Base-by-base conservation (phyloP, 1,140 invertebrate genomes). In the Drosophila auraria region DNA sequence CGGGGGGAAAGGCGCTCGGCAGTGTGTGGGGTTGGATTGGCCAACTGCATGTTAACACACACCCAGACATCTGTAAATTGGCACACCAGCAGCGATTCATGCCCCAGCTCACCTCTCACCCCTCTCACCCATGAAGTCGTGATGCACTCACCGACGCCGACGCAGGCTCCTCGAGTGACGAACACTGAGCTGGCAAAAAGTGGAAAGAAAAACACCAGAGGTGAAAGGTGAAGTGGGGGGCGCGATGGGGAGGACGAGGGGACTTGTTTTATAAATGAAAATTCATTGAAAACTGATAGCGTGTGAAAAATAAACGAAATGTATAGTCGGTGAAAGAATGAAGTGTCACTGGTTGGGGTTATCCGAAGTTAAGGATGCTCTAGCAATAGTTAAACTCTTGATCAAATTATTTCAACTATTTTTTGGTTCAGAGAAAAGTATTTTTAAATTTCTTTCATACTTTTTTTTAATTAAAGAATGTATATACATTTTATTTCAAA, bases 251-350 rank as follows among this genome's bases (percentile, higher is more conserved):
- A 44, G 6, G 38, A 15, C 20, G 30, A 15, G 59, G 47, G 33
- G 76, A 76, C 54, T 64, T 71, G 76, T 72, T 83, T 58, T 64
- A 90, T 78, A 82, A 81, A 78, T 90, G 82, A 82, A 89, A 89
- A 90, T 90, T 80, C 82, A 89, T 89, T 89, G 84, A 89, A 89
- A 89, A 80, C 84, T 86, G 84, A 89, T 89, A 89, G 84, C 78
- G 86, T 80, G 84, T 89, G 78, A 82, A 89, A 84, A 86, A 89
- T 87, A 87, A 87, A 87, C 78, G 69, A 89, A 83, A 84, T 76
- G 83, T 50, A 64, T 77, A 83, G 69, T 63, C 66, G 38, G 44
- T 56, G 75, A 58, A 80, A 78, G 80, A 56, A 84, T 89, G 59
- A 81, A 72, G 72, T 81, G 62, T 64, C 58, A 53, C 64, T 80